phyloP scores from a whole-genome alignment of 2,888 invertebrate species.

The Brenthis hecate region DNA sequence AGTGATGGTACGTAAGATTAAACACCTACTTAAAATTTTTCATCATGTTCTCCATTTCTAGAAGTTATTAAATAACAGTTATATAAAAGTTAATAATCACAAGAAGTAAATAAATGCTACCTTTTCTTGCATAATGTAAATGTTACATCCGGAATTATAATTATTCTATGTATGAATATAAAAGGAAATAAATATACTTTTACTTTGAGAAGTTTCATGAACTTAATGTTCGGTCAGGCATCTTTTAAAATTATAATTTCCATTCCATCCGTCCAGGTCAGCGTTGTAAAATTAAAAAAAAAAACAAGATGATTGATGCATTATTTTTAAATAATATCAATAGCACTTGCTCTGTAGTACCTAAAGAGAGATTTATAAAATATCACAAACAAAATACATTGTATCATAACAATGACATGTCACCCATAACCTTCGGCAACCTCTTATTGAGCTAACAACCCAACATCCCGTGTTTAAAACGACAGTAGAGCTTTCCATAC shows the following conservation, averaged over 20 bases:
- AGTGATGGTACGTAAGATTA: no score
- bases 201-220: not conserved
- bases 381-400: not conserved
- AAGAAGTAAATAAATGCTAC: slow-evolving; percentile 14
- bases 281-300: no score
- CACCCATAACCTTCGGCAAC: slow-evolving; percentile 14
- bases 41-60: not conserved
- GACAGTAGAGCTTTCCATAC: slow-evolving; percentile 37
- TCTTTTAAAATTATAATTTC: no score
- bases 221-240: not conserved
- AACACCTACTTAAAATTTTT: no score
- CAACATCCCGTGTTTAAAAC: slow-evolving; percentile 22
- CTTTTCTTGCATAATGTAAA: slow-evolving; percentile 16
- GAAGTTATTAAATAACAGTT: slow-evolving; percentile 15
- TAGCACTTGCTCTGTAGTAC: no score
- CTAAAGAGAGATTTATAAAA: not conserved
- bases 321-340: no score
- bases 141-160: not conserved
- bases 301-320: no score
- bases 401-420: slow-evolving; percentile 1
- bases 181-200: not conserved
- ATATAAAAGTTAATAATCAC: slow-evolving; percentile 15
- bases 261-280: no score
- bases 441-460: slow-evolving; percentile 20
- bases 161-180: not conserved